Evolutionary conservation across 30 jellyfish, hydroid and myxozoan genomes (phyloP).

Genomic region (Morbakka virulenta): DNA sequence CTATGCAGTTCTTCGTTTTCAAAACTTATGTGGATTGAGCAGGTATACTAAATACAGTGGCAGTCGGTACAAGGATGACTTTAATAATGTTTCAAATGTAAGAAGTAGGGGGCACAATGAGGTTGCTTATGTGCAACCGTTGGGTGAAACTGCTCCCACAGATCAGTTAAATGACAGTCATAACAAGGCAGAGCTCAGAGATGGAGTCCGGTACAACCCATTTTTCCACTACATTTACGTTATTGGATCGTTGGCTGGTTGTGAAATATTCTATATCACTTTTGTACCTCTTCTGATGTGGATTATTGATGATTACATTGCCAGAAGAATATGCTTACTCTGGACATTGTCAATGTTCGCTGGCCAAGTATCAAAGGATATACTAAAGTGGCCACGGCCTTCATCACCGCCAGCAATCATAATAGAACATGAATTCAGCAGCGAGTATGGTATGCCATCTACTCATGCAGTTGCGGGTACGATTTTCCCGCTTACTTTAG

Average conservation of each 20-base stretch:
- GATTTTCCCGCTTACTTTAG: conserved; percentile 44
- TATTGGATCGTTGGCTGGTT: conserved; percentile 49
- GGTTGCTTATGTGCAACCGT: too few species aligned
- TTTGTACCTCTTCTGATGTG: conserved; percentile 49
- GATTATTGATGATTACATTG: conserved; percentile 53
- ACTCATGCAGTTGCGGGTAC: conserved; percentile 69
- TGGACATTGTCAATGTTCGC: conserved; percentile 61
- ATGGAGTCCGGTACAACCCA: conserved; percentile 24
- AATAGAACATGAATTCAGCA: conserved; percentile 31
- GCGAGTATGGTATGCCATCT: conserved; percentile 72
- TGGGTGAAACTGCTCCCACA: too few species aligned
- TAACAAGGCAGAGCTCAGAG: neutral
- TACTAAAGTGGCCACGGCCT: conserved; percentile 65
- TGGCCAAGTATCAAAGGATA: conserved; percentile 56
- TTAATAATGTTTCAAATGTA: neutral
- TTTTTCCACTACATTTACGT: conserved; percentile 14
- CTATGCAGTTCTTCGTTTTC: conserved; percentile 35
- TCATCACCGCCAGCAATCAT: conserved; percentile 51
- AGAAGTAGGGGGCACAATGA: neutral
- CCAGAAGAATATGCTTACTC: conserved; percentile 30
- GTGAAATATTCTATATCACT: conserved; percentile 53
- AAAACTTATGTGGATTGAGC: conserved; percentile 47
- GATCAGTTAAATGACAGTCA: too few species aligned
- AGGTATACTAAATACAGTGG: neutral
- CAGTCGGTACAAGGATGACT: neutral